phyloP scores from a whole-genome alignment of 1,140 invertebrate genomes.

The Zaprionus kolodkinae region DNA sequence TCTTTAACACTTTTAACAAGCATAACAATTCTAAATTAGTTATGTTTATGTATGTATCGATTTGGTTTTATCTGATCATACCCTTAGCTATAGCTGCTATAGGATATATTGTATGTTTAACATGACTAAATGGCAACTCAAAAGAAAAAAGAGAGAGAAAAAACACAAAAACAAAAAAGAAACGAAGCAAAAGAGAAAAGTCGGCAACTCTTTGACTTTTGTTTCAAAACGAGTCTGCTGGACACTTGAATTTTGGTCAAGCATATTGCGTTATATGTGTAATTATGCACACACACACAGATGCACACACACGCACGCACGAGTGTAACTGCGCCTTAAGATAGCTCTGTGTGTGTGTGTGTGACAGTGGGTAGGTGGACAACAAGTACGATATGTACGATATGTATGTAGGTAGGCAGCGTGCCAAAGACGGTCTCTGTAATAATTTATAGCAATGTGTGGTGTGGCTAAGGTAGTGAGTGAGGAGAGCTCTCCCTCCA shows the following conservation, averaged over 20 bases:
- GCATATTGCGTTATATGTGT: constrained; percentile 63
- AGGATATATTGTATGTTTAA: not conserved
- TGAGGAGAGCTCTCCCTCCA: constrained; percentile 36
- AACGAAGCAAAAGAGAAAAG: constrained; percentile 45
- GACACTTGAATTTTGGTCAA: constrained; percentile 77
- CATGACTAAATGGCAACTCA: not conserved
- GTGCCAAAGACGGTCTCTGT: constrained; percentile 15
- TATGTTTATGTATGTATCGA: no score
- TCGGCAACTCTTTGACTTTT: constrained; percentile 70
- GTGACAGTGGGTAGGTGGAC: constrained; percentile 66
- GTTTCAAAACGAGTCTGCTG: constrained; percentile 68
- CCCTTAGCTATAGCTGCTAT: not conserved
- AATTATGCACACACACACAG: constrained; percentile 34
- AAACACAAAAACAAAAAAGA: constrained; percentile 15
- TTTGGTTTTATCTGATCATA: not conserved
- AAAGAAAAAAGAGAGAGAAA: constrained; percentile 38
- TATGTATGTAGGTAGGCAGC: constrained; percentile 39
- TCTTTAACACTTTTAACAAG: no score
- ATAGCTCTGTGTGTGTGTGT: constrained; percentile 39
- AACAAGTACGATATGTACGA: constrained; percentile 8
- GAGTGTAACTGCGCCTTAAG: constrained; percentile 33
- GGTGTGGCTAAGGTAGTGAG: not conserved
- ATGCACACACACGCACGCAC: constrained; percentile 23
- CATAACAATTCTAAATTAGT: no score
- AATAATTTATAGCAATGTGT: constrained; percentile 48